phyloP scores from a whole-genome alignment of 2,113 vertebrate species.

The Paracyprichromis sp. region DNA sequence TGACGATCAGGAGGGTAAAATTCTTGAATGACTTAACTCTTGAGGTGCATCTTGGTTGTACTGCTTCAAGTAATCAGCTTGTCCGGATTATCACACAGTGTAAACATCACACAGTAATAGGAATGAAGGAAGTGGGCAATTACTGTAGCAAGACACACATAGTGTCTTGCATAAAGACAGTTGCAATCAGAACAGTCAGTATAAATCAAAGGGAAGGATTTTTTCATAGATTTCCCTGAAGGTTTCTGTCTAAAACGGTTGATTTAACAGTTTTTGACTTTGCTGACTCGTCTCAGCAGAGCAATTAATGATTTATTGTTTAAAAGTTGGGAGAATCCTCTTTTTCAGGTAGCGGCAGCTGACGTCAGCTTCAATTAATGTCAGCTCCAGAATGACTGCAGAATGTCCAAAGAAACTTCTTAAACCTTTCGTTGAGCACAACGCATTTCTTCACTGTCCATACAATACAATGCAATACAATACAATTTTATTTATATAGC shows the following conservation, averaged over 20 bases:
- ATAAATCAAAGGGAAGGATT: background rate
- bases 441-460: background rate
- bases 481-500: too few relatives aligned
- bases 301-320: conserved; percentile 10
- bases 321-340: background rate
- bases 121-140: background rate
- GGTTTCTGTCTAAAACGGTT: background rate
- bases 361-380: background rate
- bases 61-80: background rate
- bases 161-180: background rate
- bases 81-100: background rate
- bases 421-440: background rate
- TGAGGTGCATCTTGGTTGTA: background rate
- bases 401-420: background rate
- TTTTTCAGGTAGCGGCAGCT: background rate
- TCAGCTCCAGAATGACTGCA: background rate
- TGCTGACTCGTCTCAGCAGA: background rate
- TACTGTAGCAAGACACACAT: background rate
- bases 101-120: background rate
- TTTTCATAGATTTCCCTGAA: background rate
- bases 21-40: background rate
- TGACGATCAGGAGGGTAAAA: background rate
- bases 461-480: too few relatives aligned
- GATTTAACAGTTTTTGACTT: background rate
- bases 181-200: background rate